These are phyloP conservation scores for Pampus argenteus DNA, from an alignment of 2,797 vertebrate species.

Conservation along the genomic window DNA sequence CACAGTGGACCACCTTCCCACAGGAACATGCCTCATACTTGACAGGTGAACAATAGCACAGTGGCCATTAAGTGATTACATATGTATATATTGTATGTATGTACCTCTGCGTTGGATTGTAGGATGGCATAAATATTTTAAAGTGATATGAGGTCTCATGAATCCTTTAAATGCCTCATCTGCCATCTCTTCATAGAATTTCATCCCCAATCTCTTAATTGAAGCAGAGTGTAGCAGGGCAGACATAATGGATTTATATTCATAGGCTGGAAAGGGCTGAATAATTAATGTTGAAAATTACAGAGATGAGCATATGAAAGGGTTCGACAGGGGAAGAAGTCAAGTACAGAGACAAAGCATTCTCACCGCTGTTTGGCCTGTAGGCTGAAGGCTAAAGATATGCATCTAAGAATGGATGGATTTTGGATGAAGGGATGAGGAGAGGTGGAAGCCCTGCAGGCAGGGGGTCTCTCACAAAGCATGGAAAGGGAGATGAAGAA, in stretches of 20 bases:
- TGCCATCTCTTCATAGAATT: constrained; percentile 57
- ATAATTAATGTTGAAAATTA: constrained; percentile 78
- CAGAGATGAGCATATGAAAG: constrained; percentile 57
- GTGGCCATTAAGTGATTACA: constrained; percentile 18
- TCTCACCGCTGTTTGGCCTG: constrained; percentile 46
- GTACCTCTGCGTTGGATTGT: constrained; percentile 17
- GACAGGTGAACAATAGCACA: not conserved
- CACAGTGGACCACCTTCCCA: not conserved
- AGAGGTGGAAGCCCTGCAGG: constrained; percentile 54
- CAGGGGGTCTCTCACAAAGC: constrained; percentile 42
- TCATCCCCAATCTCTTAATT: constrained; percentile 64
- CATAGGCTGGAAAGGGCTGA: constrained; percentile 61
- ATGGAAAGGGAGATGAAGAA: constrained; percentile 39
- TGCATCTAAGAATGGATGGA: constrained; percentile 46
- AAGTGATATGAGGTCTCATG: constrained; percentile 40
- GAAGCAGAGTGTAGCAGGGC: constrained; percentile 57
- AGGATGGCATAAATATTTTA: constrained; percentile 66
- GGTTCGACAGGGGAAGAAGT: constrained; percentile 39
- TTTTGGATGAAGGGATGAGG: constrained; percentile 52
- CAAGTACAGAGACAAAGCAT: constrained; percentile 60
- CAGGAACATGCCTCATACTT: not conserved
- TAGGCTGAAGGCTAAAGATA: constrained; percentile 57
- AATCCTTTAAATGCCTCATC: constrained; percentile 61
- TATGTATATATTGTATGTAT: constrained; percentile 29
- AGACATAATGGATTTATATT: constrained; percentile 76